Conservation (phyloP, 1,140 invertebrate species). For the Battus philenor region DNA sequence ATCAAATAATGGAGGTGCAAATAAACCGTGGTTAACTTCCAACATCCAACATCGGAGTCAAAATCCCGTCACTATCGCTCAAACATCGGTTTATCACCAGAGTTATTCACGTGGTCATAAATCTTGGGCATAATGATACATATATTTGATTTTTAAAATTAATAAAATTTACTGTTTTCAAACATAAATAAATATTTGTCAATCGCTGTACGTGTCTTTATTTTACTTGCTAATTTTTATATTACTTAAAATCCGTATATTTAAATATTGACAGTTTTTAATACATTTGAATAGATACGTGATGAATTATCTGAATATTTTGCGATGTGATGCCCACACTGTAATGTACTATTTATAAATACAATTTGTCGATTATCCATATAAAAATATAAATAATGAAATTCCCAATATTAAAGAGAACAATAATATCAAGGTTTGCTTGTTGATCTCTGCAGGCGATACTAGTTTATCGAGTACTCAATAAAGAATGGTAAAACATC, state of each 20-base stretch:
- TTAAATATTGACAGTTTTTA: too few species aligned
- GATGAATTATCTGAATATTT: too few species aligned
- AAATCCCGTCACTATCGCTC: conserved; percentile 36
- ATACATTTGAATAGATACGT: too few species aligned
- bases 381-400: conserved; percentile 1
- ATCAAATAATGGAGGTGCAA: conserved; percentile 25
- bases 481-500: conserved; percentile 14
- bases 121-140: conserved; percentile 50
- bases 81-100: conserved; percentile 41
- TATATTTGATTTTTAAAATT: too few species aligned
- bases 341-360: too few species aligned
- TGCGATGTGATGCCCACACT: too few species aligned
- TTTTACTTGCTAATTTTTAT: too few species aligned
- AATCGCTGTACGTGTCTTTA: too few species aligned
- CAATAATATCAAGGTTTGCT: background rate
- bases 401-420: conserved; percentile 21
- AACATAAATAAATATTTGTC: too few species aligned
- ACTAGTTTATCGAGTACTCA: conserved; percentile 14
- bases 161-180: too few species aligned
- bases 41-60: conserved; percentile 27
- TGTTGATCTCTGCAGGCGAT: conserved; percentile 1
- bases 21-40: conserved; percentile 31
- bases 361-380: too few species aligned
- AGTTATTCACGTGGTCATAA: conserved; percentile 32
- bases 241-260: too few species aligned